A percentile compares a stretch with the other conserved stretches of the same genome.
Evolutionary conservation across 23 tunicate species (phyloP).

Genomic region (Clavelina lepadiformis): DNA sequence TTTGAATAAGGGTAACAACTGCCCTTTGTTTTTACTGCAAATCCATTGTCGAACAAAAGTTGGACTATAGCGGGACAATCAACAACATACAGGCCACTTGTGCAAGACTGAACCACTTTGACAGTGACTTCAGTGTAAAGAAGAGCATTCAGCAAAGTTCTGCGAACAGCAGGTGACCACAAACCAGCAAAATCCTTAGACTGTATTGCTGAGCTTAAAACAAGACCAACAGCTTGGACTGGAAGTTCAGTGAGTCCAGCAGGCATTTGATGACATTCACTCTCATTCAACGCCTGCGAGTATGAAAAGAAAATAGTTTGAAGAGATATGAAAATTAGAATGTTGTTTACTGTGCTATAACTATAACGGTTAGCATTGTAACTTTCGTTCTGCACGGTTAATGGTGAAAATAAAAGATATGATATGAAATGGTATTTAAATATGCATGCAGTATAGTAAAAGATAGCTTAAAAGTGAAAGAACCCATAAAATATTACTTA

Average conservation of each 20-base stretch:
- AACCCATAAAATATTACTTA: no score
- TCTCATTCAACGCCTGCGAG: constrained; percentile 10
- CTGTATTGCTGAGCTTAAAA: constrained; percentile 6
- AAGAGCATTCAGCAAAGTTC: constrained; percentile 8
- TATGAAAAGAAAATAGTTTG: no score
- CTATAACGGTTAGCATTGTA: no score
- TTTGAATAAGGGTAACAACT: constrained; percentile 10
- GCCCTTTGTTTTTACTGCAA: not conserved
- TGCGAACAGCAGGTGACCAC: constrained; percentile 49
- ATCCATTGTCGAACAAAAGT: constrained; percentile 21
- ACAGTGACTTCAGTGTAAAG: constrained; percentile 38
- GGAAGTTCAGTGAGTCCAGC: constrained; percentile 6
- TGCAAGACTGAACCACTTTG: not conserved
- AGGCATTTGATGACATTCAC: constrained; percentile 23
- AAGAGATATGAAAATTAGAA: no score
- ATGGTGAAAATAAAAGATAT: no score
- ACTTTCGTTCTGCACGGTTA: no score
- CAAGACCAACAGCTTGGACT: constrained; percentile 17
- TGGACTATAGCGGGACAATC: not conserved
- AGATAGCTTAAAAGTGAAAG: no score
- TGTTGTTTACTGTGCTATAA: no score
- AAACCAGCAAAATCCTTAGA: constrained; percentile 34
- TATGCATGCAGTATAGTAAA: no score
- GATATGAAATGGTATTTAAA: not conserved
- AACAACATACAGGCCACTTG: not conserved